Base-by-base conservation (phyloP, 2,113 vertebrate genomes). In the Pteropus alecto region DNA sequence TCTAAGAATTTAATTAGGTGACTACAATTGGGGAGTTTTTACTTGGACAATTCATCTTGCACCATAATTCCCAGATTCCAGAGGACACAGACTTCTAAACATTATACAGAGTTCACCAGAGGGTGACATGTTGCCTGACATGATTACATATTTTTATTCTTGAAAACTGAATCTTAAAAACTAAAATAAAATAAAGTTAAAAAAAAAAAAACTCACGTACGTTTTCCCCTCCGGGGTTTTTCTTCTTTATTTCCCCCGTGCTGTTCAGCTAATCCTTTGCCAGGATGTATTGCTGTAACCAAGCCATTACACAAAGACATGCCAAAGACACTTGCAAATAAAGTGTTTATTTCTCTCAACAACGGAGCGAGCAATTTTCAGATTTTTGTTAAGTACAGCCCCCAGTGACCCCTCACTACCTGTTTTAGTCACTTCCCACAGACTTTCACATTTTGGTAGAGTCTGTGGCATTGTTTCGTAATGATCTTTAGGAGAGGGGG, bases 1-100 rank as follows among this genome's bases (percentile, higher is more conserved):
- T 96, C 90, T 97, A 93, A 68, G 95, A 76, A 96, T 96, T 73
- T 92, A 94, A 98, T 96, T 93, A 97, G 95, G 84, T 81, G 33
- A 83, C 91, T 92, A 51, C 79, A 38, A 7, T 81, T 87, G 51
- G 85, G 90, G 93, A 7, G 83, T 96, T 97, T 8, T 19, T 83
- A 82, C 97, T 97, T 95, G 65, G 93, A 88, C 1, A 35, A 67
- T 56, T 97, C 93, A 28, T 97, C 89, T 95, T 93, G 87, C 90
- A 87, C 78, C 8, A 0, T 82, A 6, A 68, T 84, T 76, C 86
- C 89, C 95, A 51, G 1, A 30, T 76, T 28, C 90, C 77, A 79
- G 92, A 56, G 54, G 70, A 70, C 94, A 38, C 30, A 28, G 7
- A 71, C 46, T 7, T 71, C 83, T 41, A 83, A 67, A 74, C 35